These are phyloP conservation scores for Clarias macrocephalus DNA, from an alignment of 2,113 vertebrate species.

Conservation along the genomic window DNA sequence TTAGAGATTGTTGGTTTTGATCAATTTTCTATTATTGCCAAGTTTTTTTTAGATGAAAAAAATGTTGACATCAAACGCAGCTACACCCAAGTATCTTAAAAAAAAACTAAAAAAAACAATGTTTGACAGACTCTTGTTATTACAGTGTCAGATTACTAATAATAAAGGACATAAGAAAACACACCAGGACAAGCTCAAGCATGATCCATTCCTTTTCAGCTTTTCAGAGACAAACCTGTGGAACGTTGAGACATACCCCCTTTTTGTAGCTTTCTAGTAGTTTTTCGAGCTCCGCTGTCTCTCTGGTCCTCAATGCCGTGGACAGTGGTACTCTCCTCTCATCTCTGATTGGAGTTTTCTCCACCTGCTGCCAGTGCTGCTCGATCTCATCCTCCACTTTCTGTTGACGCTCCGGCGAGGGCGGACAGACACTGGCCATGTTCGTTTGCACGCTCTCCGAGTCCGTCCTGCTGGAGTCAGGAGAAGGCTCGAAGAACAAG, in stretches of 20 bases:
- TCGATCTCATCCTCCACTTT: slow-evolving; percentile 78
- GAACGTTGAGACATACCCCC: slow-evolving; percentile 57
- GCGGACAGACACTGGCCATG: slow-evolving; percentile 28
- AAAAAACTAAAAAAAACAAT: background rate
- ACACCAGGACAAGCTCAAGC: background rate
- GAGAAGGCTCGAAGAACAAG: slow-evolving; percentile 46
- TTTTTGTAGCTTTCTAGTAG: slow-evolving; percentile 76
- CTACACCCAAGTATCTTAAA: background rate
- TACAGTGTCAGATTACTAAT: background rate
- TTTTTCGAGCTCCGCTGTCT: slow-evolving; percentile 70
- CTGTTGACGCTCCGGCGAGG: slow-evolving; percentile 65
- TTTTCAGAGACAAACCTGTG: background rate
- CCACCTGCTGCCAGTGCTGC: slow-evolving; percentile 79
- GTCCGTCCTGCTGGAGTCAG: slow-evolving; percentile 51
- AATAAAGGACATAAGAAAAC: background rate
- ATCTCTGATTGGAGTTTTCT: slow-evolving; percentile 77
- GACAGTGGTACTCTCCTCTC: slow-evolving; percentile 74
- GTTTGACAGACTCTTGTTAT: background rate
- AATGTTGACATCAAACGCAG: background rate
- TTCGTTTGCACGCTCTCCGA: slow-evolving; percentile 42
- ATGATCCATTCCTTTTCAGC: background rate
- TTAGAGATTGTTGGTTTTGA: too few relatives aligned
- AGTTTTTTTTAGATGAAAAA: background rate
- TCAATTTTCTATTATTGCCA: too few relatives aligned
- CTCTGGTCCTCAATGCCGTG: slow-evolving; percentile 52